Evolutionary conservation across 2,113 vertebrate species (phyloP).

Genomic region (Zosterops japonicus): DNA sequence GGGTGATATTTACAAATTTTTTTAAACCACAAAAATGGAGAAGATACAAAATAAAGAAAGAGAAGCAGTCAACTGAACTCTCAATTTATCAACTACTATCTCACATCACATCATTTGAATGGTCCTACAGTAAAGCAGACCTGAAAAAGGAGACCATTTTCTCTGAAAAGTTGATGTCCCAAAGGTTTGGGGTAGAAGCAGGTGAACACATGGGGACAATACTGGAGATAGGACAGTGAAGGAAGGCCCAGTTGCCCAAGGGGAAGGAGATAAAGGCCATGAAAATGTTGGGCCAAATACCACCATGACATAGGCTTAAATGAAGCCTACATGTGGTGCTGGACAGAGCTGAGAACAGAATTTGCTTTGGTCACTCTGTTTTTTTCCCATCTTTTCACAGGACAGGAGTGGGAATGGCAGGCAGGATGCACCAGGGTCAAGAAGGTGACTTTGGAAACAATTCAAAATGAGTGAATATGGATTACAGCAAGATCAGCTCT

Average conservation of each 20-base stretch:
- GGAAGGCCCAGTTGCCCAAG: neutral
- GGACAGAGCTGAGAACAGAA: neutral
- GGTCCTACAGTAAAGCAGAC: neutral
- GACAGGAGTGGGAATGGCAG: neutral
- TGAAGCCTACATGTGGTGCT: fast-evolving
- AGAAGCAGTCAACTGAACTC: neutral
- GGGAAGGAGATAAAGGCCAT: neutral
- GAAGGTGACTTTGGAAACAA: neutral
- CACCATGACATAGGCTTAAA: neutral
- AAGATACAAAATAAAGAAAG: neutral
- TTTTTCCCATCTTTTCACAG: neutral
- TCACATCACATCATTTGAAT: neutral
- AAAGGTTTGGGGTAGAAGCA: neutral
- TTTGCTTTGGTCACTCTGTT: neutral
- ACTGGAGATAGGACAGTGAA: neutral
- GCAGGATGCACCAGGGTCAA: neutral
- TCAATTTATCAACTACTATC: neutral
- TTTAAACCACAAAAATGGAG: neutral
- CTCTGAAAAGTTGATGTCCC: neutral
- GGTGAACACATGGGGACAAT: neutral
- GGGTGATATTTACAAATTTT: neutral
- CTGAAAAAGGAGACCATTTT: neutral
- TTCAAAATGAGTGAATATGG: neutral
- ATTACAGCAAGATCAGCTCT: neutral
- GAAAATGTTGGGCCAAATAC: neutral